These are phyloP conservation scores for Lepisosteus osseus DNA, from an alignment of 2,113 vertebrate species.

Conservation along the genomic window DNA sequence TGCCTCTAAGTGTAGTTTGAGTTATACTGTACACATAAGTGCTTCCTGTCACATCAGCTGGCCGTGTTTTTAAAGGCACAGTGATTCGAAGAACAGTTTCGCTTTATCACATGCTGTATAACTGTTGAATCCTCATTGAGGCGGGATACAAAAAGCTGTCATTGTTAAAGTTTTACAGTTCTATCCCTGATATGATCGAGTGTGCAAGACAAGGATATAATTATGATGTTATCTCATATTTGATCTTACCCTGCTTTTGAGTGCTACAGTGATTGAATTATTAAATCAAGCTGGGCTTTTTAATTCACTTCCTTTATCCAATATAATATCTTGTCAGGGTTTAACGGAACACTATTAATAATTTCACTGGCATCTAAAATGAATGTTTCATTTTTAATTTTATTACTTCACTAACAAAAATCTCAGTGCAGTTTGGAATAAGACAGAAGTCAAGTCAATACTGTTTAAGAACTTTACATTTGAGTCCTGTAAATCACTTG, in stretches of 20 bases:
- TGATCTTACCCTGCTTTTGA: neutral
- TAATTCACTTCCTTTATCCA: neutral
- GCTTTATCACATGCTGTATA: too few relatives aligned
- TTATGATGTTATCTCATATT: neutral
- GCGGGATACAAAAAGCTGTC: neutral
- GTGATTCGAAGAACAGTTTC: too few relatives aligned
- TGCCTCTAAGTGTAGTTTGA: too few relatives aligned
- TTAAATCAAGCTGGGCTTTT: neutral
- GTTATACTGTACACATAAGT: too few relatives aligned
- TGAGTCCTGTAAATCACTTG: too few relatives aligned
- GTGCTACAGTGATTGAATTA: neutral
- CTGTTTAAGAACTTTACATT: too few relatives aligned
- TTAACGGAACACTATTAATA: neutral
- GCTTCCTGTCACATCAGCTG: too few relatives aligned
- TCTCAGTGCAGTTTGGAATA: too few relatives aligned
- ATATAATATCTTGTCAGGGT: neutral
- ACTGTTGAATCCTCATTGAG: constrained; percentile 1
- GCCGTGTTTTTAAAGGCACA: too few relatives aligned
- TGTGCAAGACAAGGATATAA: neutral
- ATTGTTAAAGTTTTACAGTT: neutral
- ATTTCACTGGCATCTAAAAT: neutral
- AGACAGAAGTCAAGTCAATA: too few relatives aligned
- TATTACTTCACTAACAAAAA: too few relatives aligned
- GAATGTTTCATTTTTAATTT: too few relatives aligned
- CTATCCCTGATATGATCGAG: neutral